Conservation (phyloP, 2,113 vertebrate species). For the Bufo gargarizans region DNA sequence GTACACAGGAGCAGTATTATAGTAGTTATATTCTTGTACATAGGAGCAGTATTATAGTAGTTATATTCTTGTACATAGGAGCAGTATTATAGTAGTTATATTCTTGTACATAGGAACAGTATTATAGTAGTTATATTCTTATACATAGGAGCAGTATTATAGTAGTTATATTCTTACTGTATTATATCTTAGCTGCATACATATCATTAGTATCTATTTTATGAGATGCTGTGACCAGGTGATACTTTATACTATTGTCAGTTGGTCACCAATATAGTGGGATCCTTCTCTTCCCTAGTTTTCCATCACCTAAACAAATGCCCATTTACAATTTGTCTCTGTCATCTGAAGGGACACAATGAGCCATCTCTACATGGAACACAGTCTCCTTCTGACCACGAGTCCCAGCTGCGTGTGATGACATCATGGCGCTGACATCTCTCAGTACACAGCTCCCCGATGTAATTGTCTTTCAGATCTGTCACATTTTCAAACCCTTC, state of each 20-base stretch:
- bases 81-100: no score
- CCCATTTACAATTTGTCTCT: neutral
- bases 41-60: no score
- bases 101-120: no score
- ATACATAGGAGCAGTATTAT: neutral
- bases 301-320: neutral
- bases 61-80: no score
- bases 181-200: no score
- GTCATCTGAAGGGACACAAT: neutral
- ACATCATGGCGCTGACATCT: neutral
- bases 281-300: neutral
- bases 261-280: no score
- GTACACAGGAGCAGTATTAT: no score
- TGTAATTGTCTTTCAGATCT: neutral
- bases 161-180: neutral
- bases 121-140: neutral
- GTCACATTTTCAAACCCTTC: neutral
- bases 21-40: no score
- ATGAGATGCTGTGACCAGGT: no score
- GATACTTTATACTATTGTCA: no score
- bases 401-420: constrained; percentile 1
- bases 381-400: neutral
- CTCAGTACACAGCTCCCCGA: no score
- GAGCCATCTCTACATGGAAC: neutral
- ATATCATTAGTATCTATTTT: no score